These are phyloP conservation scores for Edolisoma coerulescens DNA, from an alignment of 2,113 vertebrate genomes.

Conservation along the genomic window DNA sequence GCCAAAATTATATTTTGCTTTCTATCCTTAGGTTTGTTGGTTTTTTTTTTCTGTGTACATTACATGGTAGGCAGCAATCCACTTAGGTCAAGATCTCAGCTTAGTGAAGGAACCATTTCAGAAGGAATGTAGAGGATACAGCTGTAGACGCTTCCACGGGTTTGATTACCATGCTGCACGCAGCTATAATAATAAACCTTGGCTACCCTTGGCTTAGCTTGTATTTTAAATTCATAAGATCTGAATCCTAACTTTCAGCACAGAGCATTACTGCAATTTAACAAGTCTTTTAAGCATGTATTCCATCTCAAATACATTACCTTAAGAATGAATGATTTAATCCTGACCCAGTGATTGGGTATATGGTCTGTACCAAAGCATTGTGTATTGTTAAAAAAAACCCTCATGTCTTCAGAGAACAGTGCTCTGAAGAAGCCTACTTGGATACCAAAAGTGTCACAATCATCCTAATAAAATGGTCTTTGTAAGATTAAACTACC, in stretches of 20 bases:
- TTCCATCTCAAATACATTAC: background rate
- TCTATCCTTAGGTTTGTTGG: background rate
- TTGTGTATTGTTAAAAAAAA: background rate
- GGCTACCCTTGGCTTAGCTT: background rate
- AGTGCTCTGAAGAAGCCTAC: background rate
- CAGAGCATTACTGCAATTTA: background rate
- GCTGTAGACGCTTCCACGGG: background rate
- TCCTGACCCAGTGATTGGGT: background rate
- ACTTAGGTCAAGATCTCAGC: background rate
- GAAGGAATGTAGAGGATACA: background rate
- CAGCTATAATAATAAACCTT: background rate
- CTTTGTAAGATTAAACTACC: background rate
- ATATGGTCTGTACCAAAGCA: background rate
- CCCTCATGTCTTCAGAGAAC: background rate
- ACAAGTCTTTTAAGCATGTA: background rate
- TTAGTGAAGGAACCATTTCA: background rate
- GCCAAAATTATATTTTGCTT: slow-evolving; percentile 14
- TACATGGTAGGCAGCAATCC: background rate
- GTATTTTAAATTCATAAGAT: slow-evolving; percentile 18
- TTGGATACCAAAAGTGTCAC: background rate
- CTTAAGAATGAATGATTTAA: background rate
- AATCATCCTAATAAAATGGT: background rate
- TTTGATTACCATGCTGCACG: background rate
- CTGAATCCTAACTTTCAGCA: background rate
- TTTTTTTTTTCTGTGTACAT: background rate